A percentile compares a stretch with the other conserved stretches of the same genome.
These are phyloP conservation scores for Rhingia rostrata DNA, from an alignment of 2,888 invertebrate species.

Conservation along the genomic window DNA sequence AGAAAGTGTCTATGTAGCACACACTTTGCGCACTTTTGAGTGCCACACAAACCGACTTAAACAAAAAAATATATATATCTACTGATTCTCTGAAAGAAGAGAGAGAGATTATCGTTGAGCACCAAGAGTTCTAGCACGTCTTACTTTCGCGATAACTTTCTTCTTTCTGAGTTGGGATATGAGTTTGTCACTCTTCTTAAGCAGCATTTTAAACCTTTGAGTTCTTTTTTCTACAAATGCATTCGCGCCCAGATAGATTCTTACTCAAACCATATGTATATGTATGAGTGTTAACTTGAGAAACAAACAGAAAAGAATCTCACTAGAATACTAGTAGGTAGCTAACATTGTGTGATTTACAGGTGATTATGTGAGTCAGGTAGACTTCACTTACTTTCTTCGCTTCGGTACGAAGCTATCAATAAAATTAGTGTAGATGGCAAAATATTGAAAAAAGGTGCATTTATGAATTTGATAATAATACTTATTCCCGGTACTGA, in stretches of 20 bases:
- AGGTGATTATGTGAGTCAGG: conserved; percentile 64
- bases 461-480: too few relatives aligned
- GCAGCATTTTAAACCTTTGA: conserved; percentile 71
- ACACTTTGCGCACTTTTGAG: conserved; percentile 24
- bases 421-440: conserved; percentile 33
- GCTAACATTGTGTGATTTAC: conserved; percentile 8
- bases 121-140: conserved; percentile 77
- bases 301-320: conserved; percentile 49
- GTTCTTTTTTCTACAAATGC: conserved; percentile 45
- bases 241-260: conserved; percentile 23
- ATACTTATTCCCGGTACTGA: conserved; percentile 13
- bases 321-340: conserved; percentile 23
- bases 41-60: conserved; percentile 37
- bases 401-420: conserved; percentile 15
- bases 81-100: conserved; percentile 31
- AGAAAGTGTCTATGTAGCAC: conserved; percentile 59
- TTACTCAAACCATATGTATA: conserved; percentile 28
- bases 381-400: conserved; percentile 69
- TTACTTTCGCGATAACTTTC: conserved; percentile 81
- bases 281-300: conserved; percentile 10
- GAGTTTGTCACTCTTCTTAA: conserved; percentile 81
- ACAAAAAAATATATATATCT: neutral
- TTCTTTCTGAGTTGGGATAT: conserved; percentile 80
- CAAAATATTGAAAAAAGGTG: neutral
- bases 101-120: conserved; percentile 34